These are phyloP conservation scores for Daubentonia madagascariensis DNA, from an alignment of 2,113 vertebrate genomes.

Conservation along the genomic window DNA sequence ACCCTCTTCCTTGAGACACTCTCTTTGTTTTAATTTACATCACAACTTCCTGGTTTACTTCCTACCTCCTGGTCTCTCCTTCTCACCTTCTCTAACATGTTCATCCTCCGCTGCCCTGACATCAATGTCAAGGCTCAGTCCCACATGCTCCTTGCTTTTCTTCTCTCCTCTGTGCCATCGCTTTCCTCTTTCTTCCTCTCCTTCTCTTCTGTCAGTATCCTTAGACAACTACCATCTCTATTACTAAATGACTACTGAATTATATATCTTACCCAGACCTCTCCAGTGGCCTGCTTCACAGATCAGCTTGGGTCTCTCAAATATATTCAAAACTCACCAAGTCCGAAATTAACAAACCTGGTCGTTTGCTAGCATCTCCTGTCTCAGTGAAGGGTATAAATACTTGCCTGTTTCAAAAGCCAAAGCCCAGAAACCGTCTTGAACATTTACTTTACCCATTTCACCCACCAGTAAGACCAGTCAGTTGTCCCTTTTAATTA, in stretches of 20 bases:
- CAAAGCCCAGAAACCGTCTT: neutral
- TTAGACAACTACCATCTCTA: neutral
- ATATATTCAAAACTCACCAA: neutral
- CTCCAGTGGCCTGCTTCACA: neutral
- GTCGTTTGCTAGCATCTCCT: neutral
- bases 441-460: neutral
- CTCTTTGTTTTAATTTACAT: neutral
- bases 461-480: neutral
- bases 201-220: neutral
- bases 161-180: neutral
- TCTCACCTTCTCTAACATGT: neutral
- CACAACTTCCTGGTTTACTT: neutral
- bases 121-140: neutral
- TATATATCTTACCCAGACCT: neutral
- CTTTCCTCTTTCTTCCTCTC: neutral
- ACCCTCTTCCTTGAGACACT: neutral
- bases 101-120: neutral
- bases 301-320: neutral
- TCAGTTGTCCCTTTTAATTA: neutral
- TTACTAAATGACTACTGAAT: neutral
- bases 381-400: neutral
- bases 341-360: neutral
- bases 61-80: neutral
- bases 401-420: neutral
- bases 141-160: neutral